Evolutionary conservation across 2,113 vertebrate species (phyloP).

Genomic region (Neoarius graeffei): DNA sequence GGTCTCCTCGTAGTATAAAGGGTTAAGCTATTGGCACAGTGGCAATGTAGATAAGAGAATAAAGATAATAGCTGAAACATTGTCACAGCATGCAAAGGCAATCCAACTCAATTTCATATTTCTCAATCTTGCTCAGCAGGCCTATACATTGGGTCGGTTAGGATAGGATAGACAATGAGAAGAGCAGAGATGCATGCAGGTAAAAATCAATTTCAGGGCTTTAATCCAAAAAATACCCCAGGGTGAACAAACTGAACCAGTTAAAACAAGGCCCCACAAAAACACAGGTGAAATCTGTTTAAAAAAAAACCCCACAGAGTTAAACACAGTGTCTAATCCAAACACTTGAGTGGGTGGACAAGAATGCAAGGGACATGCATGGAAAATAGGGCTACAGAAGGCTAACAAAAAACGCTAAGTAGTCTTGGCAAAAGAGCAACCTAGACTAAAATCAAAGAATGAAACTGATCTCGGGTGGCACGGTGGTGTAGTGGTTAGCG

Average conservation of each 20-base stretch:
- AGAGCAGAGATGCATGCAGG: neutral
- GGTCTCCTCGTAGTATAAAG: neutral
- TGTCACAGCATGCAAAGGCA: neutral
- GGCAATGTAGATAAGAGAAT: neutral
- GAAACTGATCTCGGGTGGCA: neutral
- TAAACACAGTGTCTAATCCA: neutral
- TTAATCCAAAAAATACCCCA: neutral
- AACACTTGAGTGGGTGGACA: neutral
- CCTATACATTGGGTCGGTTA: neutral
- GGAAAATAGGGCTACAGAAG: neutral
- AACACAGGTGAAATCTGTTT: neutral
- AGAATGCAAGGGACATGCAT: neutral
- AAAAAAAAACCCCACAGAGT: neutral
- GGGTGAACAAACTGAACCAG: neutral
- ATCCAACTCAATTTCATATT: neutral
- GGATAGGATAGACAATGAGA: neutral
- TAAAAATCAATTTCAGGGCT: neutral
- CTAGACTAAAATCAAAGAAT: neutral
- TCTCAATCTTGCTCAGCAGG: neutral
- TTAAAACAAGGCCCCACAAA: neutral
- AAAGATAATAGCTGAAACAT: neutral
- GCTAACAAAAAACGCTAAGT: neutral
- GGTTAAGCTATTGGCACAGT: neutral
- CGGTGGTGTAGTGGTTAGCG: too few species aligned
- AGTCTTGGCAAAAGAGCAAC: neutral